Percentiles rank a stretch among this genome's conserved stretches.
Conservation (phyloP, 2,888 invertebrate species). For the Dinocampus coccinellae region DNA sequence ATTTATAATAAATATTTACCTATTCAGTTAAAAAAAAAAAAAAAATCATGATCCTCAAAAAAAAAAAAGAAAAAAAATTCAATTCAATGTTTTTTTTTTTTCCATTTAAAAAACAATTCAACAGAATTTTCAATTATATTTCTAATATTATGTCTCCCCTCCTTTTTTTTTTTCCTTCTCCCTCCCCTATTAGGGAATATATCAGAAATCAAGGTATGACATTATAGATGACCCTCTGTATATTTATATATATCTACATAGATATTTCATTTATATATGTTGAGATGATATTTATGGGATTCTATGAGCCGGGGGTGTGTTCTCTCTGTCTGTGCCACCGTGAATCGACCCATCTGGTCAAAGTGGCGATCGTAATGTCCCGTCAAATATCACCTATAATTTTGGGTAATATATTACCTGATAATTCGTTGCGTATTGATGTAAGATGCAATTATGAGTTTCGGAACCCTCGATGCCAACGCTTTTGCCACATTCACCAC, state of each 20-base stretch:
- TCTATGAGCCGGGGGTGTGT: conserved; percentile 24
- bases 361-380: conserved; percentile 65
- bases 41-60: conserved; percentile 7
- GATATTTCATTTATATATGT: background rate
- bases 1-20: background rate
- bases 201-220: no score
- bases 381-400: conserved; percentile 67
- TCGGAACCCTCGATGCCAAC: conserved; percentile 32
- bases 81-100: conserved; percentile 4
- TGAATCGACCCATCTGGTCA: conserved; percentile 64
- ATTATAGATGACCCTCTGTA: no score
- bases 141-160: no score
- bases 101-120: no score
- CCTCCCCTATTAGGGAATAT: no score
- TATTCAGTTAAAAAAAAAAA: background rate
- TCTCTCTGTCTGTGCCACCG: conserved; percentile 49
- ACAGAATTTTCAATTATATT: background rate
- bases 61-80: conserved; percentile 25
- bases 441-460: conserved; percentile 64
- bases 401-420: conserved; percentile 68
- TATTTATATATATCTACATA: background rate
- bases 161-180: no score
- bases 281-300: conserved; percentile 32
- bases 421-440: conserved; percentile 65
- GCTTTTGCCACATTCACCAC: conserved; percentile 55